Evolutionary conservation across 2,888 invertebrate species (phyloP).

Genomic region (Resseliella maxima): DNA sequence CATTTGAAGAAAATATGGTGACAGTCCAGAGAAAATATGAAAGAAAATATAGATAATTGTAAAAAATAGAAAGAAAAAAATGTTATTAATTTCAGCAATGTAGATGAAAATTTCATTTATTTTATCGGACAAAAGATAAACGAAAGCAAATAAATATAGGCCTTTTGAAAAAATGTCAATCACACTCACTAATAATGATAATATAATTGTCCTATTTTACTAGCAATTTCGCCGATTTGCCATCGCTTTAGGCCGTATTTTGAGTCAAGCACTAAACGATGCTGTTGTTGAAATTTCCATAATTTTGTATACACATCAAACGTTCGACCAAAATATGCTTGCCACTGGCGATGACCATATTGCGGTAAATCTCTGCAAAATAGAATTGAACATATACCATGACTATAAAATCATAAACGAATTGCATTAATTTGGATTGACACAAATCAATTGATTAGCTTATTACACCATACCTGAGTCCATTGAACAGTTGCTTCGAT

Average conservation of each 20-base stretch:
- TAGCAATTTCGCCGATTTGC: slow-evolving; percentile 99
- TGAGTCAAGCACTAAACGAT: slow-evolving; percentile 88
- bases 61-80: not conserved
- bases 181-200: slow-evolving; percentile 95
- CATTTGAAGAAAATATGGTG: not conserved
- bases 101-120: not conserved
- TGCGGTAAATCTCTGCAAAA: slow-evolving; percentile 90
- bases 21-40: not conserved
- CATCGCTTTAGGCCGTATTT: slow-evolving; percentile 96
- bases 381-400: not conserved
- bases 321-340: slow-evolving; percentile 94
- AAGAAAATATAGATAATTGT: not conserved
- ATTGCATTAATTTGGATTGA: not conserved
- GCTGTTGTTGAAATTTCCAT: slow-evolving; percentile 98
- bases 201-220: slow-evolving; percentile 97
- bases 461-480: slow-evolving; percentile 77
- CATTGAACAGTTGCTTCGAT: slow-evolving; percentile 97
- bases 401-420: slow-evolving; percentile 58
- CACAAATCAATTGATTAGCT: not conserved
- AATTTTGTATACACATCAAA: slow-evolving; percentile 97
- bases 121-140: not conserved
- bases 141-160: not conserved
- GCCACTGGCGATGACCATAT: slow-evolving; percentile 98
- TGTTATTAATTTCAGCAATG: not conserved
- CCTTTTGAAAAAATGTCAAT: not conserved